These are phyloP conservation scores for Thereuonema tuberculata DNA, from an alignment of 1,140 invertebrate genomes.

Conservation along the genomic window DNA sequence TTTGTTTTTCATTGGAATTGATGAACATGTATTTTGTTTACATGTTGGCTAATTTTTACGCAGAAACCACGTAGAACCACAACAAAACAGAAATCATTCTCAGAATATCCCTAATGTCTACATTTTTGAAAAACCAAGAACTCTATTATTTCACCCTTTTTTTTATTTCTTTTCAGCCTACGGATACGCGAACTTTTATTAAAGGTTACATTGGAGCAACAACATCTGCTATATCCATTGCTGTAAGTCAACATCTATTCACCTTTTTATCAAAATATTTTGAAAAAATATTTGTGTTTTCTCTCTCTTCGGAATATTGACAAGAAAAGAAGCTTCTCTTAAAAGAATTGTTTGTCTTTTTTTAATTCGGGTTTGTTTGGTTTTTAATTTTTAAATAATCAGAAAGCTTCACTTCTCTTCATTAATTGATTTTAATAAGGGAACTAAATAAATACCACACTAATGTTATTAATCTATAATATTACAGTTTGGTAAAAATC, in stretches of 20 bases:
- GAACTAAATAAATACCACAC: background rate
- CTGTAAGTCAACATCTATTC: constrained; percentile 23
- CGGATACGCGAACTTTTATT: constrained; percentile 32
- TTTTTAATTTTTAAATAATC: background rate
- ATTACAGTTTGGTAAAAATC: background rate
- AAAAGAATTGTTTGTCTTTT: background rate
- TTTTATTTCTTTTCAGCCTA: constrained; percentile 26
- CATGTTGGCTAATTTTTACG: too few species aligned
- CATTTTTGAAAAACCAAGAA: too few species aligned
- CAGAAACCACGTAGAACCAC: too few species aligned
- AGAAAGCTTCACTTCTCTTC: background rate
- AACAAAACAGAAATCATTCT: too few species aligned
- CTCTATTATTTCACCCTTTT: background rate
- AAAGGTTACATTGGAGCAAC: constrained; percentile 35
- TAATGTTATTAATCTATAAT: background rate
- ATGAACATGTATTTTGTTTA: too few species aligned
- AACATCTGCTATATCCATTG: constrained; percentile 31
- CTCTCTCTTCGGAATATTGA: too few species aligned
- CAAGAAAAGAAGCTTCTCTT: background rate
- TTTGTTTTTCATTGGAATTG: too few species aligned
- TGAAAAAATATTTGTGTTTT: background rate
- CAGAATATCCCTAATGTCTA: too few species aligned
- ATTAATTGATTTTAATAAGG: background rate
- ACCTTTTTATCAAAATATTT: constrained; percentile 5
- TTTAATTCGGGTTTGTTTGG: background rate